phyloP scores from a whole-genome alignment of 35 echinoderm and acorn worm species.

The Holothuria glaberrima region DNA sequence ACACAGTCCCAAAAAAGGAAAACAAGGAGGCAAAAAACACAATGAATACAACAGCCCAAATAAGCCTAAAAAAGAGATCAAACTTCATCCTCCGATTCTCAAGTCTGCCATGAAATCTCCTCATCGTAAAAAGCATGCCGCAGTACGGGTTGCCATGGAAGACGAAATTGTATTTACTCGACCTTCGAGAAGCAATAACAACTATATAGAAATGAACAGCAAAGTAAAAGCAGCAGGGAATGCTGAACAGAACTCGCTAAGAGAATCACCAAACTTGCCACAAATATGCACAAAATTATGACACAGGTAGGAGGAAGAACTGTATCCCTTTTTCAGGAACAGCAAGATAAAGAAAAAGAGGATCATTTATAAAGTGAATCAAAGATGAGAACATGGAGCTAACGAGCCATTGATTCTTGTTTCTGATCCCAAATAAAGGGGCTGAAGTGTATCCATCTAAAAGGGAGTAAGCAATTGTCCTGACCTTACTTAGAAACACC shows the following conservation, averaged over 20 bases:
- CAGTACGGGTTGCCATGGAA: constrained; percentile 45
- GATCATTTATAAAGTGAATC: too few relatives aligned
- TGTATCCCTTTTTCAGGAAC: too few relatives aligned
- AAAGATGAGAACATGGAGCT: too few relatives aligned
- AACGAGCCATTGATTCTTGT: too few relatives aligned
- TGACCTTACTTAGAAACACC: too few relatives aligned
- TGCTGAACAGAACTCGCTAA: not conserved
- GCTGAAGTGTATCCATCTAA: too few relatives aligned
- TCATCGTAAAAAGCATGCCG: constrained; percentile 38
- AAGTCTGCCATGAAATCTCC: constrained; percentile 44
- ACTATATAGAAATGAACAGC: constrained; percentile 20
- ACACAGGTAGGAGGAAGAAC: not conserved
- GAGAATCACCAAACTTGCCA: constrained; percentile 18
- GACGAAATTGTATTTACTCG: constrained; percentile 33
- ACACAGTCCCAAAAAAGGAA: constrained; percentile 43
- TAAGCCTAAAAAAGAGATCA: constrained; percentile 33
- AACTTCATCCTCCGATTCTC: constrained; percentile 35
- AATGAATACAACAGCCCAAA: constrained; percentile 20
- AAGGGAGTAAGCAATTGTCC: too few relatives aligned
- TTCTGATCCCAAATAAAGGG: too few relatives aligned
- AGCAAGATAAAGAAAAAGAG: too few relatives aligned
- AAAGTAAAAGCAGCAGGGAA: not conserved
- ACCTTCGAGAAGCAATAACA: constrained; percentile 46
- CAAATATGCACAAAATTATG: constrained; percentile 39
- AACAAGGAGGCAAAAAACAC: constrained; percentile 25